These are phyloP conservation scores for Chymomyza fuscimana DNA, from an alignment of 2,888 invertebrate species.

Conservation along the genomic window DNA sequence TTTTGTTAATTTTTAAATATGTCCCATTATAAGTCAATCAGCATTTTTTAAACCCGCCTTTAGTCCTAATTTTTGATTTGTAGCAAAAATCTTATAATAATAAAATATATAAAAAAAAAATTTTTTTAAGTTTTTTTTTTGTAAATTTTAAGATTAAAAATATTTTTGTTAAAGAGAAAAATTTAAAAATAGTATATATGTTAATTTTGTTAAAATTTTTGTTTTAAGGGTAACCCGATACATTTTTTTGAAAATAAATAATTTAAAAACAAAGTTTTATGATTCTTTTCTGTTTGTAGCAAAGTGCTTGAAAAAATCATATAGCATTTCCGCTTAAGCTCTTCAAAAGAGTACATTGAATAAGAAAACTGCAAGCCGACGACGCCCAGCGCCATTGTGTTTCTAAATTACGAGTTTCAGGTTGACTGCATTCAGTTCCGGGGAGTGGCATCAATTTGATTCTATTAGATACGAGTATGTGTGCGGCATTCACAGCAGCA, in stretches of 20 bases:
- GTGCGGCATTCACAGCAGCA: neutral
- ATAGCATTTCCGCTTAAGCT: neutral
- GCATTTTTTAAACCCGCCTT: too few relatives aligned
- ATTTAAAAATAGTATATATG: too few relatives aligned
- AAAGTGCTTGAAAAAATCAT: neutral
- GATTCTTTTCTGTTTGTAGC: neutral
- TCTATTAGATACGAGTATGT: conserved; percentile 13
- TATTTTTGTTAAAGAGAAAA: too few relatives aligned
- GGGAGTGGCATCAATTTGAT: conserved; percentile 13
- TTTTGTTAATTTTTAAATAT: too few relatives aligned
- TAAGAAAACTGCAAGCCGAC: neutral
- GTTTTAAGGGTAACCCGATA: too few relatives aligned
- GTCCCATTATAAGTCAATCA: too few relatives aligned
- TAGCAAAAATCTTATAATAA: too few relatives aligned
- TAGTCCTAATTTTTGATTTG: too few relatives aligned
- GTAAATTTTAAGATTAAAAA: too few relatives aligned
- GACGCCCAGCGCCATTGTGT: neutral
- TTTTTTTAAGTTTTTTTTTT: too few relatives aligned
- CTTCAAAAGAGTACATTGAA: neutral
- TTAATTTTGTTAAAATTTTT: too few relatives aligned
- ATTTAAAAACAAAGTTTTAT: neutral
- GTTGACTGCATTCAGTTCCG: conserved; percentile 18
- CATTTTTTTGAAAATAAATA: neutral
- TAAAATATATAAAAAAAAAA: too few relatives aligned
- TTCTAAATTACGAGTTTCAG: conserved; percentile 24